These are phyloP conservation scores for cattle (Bos taurus) DNA, from an alignment of 2,113 vertebrate genomes.

Conservation along the genomic window ARS-UCD2.0 NC_037337.1:15659001-15659500, in stretches of 20 bases:
- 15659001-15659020: not conserved
- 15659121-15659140: not conserved
- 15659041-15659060: not conserved
- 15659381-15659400: not conserved
- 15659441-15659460: not conserved
- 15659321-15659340: not conserved
- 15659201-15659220: not conserved
- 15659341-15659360: not conserved
- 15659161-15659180: conserved; percentile 18
- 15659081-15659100: not conserved
- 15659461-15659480: not conserved
- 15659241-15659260: not conserved
- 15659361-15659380: not conserved
- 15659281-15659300: not conserved
- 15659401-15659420: not conserved
- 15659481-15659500: not conserved
- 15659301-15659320: not conserved
- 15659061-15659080: not conserved
- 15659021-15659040: not conserved
- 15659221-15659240: not conserved
- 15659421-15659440: not conserved
- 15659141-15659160: not conserved
- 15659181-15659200: not conserved
- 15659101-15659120: not conserved
- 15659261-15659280: not conserved